Base-by-base conservation (phyloP, 2,888 invertebrate species). In the Microctonus brassicae region DNA sequence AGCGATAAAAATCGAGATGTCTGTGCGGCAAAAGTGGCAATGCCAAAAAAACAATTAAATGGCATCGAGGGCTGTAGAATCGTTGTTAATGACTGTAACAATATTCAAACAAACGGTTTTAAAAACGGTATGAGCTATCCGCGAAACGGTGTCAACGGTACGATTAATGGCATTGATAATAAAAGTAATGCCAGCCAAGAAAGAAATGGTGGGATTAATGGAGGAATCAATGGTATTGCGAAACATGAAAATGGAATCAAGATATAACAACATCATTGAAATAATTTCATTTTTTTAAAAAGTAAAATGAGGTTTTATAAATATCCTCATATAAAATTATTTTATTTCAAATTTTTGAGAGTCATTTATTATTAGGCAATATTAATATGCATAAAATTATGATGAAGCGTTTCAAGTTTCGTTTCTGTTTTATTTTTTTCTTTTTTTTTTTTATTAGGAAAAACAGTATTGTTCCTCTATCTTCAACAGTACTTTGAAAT, bases 31-130 rank as follows among this genome's bases (percentile, higher is more conserved):
- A 79, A 79, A 52, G 76, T 75, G 58, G 53, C 68, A n/a, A 74
- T 76, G 22, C 58, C 71, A 64, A 78, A 77, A 67, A 77, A 76
- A 58, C 78, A 77, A 67, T 69, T 74, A 17, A 81, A 82, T 68
- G 80, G 78, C 11, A 68, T 79, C 55, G 63, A 72, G 34, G 76
- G 72, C 72, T 52, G 65, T 75, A 78, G 77, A 72, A 64, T 57
- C 13, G 57, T 75, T 47, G 78, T 75, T 61, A 75, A 75, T 63
- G n/a, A n/a, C n/a, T n/a, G n/a, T n/a, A 26, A 72, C 60, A 67
- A 58, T 55, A 47, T 47, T n/a, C 17, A 47, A 47, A 34, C 71
- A 39, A 76, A 77, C 62, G 70, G 76, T 73, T 58, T 75, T 74
- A 73, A 71, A 26, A 80, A 79, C 63, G 66, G 74, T 57, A 57